Conservation (phyloP, 2,888 invertebrate species). For the Apodemia duryi region DNA sequence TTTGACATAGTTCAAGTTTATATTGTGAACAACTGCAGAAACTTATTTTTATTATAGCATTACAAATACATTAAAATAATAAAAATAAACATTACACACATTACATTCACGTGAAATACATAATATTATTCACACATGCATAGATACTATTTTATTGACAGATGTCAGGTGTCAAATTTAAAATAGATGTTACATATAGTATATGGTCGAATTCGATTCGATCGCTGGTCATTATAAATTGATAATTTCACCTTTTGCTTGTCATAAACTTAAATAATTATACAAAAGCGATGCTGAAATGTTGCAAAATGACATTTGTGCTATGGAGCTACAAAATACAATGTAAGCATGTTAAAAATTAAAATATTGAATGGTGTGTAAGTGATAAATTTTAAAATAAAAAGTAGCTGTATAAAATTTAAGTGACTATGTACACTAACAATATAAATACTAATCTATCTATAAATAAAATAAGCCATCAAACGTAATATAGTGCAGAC, state of each 20-base stretch:
- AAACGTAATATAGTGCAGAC: slow-evolving; percentile 62
- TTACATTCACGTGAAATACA: no score
- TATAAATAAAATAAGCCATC: slow-evolving; percentile 54
- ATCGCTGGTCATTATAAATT: not conserved
- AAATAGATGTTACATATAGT: no score
- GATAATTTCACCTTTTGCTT: not conserved
- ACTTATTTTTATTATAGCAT: no score
- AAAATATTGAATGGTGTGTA: not conserved
- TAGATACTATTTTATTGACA: no score
- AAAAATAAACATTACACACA: no score
- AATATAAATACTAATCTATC: slow-evolving; percentile 21
- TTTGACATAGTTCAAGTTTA: no score
- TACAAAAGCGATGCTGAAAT: not conserved
- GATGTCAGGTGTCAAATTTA: no score
- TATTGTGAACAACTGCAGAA: no score
- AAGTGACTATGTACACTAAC: slow-evolving; percentile 16
- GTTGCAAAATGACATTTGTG: not conserved
- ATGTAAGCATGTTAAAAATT: slow-evolving; percentile 5
- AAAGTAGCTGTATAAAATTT: slow-evolving; percentile 1
- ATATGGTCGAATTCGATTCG: no score
- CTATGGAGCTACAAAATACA: not conserved
- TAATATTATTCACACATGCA: no score
- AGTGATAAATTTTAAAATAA: not conserved
- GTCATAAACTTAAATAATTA: not conserved
- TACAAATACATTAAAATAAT: no score